Evolutionary conservation across 2,113 vertebrate species (phyloP), one percentile per base, ranked within the genome.

Genomic region (Petaurus breviceps): DNA sequence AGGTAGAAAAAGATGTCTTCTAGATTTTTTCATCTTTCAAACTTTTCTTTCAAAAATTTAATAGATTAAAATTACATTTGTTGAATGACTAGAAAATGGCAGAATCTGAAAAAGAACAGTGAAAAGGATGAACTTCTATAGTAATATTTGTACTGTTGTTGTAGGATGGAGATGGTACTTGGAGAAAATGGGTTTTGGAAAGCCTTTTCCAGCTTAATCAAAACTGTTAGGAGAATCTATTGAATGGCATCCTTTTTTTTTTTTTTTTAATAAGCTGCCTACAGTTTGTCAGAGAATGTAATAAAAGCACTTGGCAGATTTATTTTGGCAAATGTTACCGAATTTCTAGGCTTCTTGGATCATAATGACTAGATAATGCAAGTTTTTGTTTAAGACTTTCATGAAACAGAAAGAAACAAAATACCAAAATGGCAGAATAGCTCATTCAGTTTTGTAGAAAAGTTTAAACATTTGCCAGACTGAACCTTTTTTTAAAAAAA

Each of bases 201-300:
- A n/a, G 22, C 14, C 16, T 61, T 8, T 50, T 19, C 46, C 1
- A 5, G 43, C 0, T 2, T 3, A 28, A 25, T 0, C 12, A 61
- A 93, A 54, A 50, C 37, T 84, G n/a, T 93, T 89, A 77, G 68
- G 89, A 37, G 93, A 89, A 97, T 55, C 28, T 57, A 22, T 55
- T 52, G 68, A 93, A 77, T 2, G 49, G 26, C 5, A 46, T 90
- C 54, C 90, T 92, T 54, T 51, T 54, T 54, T 23, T 54, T 54
- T 49, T 54, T 54, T 54, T 94, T 84, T 54, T 49, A 92, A 94
- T 28, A 92, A 93, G 96, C 51, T 92, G 51, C 95, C 93, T 97
- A 49, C 91, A 52, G 90, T 94, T 93, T 90, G 55, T 89, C 90
- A 77, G 19, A 14, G 49, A 90, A 84, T 96, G 51, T 50, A 93